Conservation (phyloP, 2,888 invertebrate genomes). For the Cylindroiulus punctatus region DNA sequence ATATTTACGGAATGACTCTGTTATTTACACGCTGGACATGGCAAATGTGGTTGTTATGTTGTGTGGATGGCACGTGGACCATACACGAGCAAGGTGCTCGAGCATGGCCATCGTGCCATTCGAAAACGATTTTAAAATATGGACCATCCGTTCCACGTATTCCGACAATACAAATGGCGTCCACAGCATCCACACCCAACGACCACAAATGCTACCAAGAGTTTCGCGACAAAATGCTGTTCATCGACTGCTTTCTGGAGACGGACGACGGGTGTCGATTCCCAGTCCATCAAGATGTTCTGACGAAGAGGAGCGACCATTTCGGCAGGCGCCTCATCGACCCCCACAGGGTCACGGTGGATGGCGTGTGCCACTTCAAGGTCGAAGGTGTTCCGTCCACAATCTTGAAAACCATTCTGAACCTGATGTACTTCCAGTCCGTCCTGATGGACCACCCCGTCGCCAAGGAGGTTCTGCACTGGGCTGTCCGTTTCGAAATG, state of each 20-base stretch:
- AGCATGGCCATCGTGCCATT: too few species aligned
- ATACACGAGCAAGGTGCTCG: too few species aligned
- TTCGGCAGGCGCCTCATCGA: background rate
- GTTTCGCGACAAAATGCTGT: background rate
- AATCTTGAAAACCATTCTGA: background rate
- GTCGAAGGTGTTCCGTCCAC: background rate
- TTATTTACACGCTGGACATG: too few species aligned
- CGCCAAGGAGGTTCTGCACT: background rate
- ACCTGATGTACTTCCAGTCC: background rate
- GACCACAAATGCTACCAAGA: constrained; percentile 28
- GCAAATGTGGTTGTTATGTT: too few species aligned
- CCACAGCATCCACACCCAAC: background rate
- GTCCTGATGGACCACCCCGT: background rate
- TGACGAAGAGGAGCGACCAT: background rate
- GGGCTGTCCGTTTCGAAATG: background rate
- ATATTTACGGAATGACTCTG: too few species aligned
- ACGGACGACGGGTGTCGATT: constrained; percentile 17
- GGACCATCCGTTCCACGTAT: too few species aligned
- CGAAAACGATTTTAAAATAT: too few species aligned
- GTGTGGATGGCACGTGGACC: too few species aligned
- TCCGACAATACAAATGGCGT: background rate
- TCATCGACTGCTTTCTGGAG: constrained; percentile 14
- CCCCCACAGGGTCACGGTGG: background rate
- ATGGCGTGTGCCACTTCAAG: background rate
- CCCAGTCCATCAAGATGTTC: constrained; percentile 15